Conservation (phyloP, 2,797 vertebrate species). For the Silurus aristotelis region DNA sequence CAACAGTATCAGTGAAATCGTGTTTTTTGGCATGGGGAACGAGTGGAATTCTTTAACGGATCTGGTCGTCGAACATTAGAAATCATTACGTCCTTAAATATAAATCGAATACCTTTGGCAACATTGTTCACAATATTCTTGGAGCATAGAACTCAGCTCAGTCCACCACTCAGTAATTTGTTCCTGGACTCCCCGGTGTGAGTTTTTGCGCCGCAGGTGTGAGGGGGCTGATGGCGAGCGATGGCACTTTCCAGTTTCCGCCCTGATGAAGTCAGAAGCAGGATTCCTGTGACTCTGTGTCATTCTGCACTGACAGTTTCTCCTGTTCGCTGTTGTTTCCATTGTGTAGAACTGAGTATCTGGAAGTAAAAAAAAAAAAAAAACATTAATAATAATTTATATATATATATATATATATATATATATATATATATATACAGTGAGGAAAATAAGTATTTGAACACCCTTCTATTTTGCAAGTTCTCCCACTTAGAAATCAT, state of each 20-base stretch:
- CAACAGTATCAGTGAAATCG: constrained; percentile 31
- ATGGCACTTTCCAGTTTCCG: constrained; percentile 46
- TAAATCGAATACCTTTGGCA: constrained; percentile 75
- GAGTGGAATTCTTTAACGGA: constrained; percentile 15
- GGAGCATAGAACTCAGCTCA: constrained; percentile 58
- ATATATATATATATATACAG: no score
- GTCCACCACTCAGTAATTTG: constrained; percentile 43
- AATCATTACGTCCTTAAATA: constrained; percentile 52
- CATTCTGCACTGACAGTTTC: constrained; percentile 81
- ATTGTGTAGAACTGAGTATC: constrained; percentile 88
- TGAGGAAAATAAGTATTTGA: no score
- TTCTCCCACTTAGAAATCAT: no score
- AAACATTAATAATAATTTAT: background rate
- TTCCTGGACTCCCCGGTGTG: constrained; percentile 35
- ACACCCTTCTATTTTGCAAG: no score
- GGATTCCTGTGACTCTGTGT: constrained; percentile 87
- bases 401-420: no score
- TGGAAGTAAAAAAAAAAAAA: constrained; percentile 56
- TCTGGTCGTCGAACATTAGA: constrained; percentile 23
- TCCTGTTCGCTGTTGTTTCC: constrained; percentile 83
- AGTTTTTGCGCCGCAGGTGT: constrained; percentile 28
- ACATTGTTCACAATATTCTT: constrained; percentile 59
- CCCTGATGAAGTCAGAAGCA: constrained; percentile 79
- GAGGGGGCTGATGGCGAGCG: constrained; percentile 25
- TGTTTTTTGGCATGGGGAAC: constrained; percentile 41